Evolutionary conservation across 2,888 invertebrate genomes (phyloP).

Genomic region (Cerastis rubricosa): DNA sequence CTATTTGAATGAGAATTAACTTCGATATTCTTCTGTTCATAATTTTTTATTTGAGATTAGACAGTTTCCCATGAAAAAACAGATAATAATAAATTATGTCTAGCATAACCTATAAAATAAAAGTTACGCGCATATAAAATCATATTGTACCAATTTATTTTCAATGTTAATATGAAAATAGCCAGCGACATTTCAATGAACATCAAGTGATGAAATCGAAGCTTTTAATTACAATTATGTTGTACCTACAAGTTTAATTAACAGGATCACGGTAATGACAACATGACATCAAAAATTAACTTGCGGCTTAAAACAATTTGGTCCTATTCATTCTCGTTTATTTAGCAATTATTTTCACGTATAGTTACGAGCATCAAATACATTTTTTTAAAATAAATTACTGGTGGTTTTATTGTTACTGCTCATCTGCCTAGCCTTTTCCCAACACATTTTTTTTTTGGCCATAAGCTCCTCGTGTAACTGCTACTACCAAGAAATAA

Average conservation of each 20-base stretch:
- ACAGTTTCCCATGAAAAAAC: background rate
- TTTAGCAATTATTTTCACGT: background rate
- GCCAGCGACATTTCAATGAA: background rate
- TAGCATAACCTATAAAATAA: background rate
- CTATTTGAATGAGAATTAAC: background rate
- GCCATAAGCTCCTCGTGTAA: too few relatives aligned
- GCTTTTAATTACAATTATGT: conserved; percentile 6
- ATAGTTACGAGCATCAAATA: background rate
- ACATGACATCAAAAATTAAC: conserved; percentile 10
- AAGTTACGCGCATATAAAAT: background rate
- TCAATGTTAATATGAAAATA: background rate
- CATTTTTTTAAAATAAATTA: background rate
- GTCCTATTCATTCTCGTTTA: background rate
- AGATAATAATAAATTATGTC: background rate
- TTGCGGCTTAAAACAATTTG: conserved; percentile 5
- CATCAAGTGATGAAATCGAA: background rate
- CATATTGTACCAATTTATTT: background rate
- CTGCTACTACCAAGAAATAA: background rate
- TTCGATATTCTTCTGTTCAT: too few relatives aligned
- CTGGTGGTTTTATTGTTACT: background rate
- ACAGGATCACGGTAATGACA: background rate
- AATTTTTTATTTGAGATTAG: background rate
- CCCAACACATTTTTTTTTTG: too few relatives aligned
- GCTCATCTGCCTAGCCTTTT: background rate
- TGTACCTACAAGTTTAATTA: conserved; percentile 7